Percentiles rank a stretch among this genome's conserved stretches.
phyloP scores from a whole-genome alignment of 2,113 vertebrate species.

The Dendrocopos noguchii region DNA sequence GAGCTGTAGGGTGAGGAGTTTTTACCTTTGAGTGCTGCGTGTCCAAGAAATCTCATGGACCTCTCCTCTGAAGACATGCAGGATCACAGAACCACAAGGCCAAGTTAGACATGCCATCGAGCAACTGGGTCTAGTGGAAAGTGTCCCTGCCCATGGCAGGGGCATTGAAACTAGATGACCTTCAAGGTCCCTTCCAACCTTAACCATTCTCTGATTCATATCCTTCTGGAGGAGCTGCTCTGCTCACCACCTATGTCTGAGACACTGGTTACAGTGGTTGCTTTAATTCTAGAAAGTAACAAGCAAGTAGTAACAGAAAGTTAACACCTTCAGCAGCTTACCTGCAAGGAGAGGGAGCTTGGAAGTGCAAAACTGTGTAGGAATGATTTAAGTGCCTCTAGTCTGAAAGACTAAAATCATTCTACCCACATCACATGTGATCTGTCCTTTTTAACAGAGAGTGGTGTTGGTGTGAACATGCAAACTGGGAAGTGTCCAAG shows the following conservation, averaged over 20 bases:
- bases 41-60: background rate
- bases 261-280: background rate
- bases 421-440: background rate
- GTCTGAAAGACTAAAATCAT: background rate
- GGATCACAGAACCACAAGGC: too few species aligned
- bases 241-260: accelerated
- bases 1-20: background rate
- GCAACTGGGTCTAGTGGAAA: too few species aligned
- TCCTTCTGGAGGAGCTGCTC: background rate
- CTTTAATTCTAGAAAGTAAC: background rate
- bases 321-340: background rate
- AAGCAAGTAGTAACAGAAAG: background rate
- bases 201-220: background rate
- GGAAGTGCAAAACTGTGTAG: background rate
- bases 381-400: background rate
- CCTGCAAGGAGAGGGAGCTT: background rate
- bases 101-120: too few species aligned
- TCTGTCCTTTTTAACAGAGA: background rate
- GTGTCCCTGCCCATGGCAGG: too few species aligned
- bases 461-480: background rate
- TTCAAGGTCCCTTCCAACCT: too few species aligned
- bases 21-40: background rate
- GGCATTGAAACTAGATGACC: too few species aligned
- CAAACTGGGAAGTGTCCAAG: background rate
- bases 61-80: background rate